These are phyloP conservation scores for Struthidea cinerea DNA, from an alignment of 2,113 vertebrate species.

Conservation along the genomic window DNA sequence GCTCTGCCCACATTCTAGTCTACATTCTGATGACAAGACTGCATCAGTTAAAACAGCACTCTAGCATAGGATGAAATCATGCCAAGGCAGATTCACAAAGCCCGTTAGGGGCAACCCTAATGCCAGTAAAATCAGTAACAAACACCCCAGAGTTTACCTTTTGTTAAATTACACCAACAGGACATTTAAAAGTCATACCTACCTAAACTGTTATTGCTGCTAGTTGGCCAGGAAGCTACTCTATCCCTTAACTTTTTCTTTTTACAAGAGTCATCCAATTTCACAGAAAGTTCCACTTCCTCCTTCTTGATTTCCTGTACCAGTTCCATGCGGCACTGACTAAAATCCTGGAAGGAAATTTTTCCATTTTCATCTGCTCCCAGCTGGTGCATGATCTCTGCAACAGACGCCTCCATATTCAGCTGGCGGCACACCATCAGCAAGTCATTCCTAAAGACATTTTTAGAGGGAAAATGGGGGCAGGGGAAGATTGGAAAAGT, in stretches of 20 bases:
- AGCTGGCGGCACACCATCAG: constrained; percentile 82
- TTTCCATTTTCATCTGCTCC: constrained; percentile 80
- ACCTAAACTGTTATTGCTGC: constrained; percentile 82
- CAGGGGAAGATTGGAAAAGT: background rate
- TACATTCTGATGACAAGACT: background rate
- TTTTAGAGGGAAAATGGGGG: background rate
- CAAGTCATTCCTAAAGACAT: constrained; percentile 78
- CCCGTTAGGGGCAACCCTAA: background rate
- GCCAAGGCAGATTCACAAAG: background rate
- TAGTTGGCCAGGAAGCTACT: constrained; percentile 77
- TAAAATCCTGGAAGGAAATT: constrained; percentile 84
- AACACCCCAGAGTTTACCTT: background rate
- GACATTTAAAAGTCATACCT: constrained; percentile 42
- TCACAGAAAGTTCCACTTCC: constrained; percentile 76
- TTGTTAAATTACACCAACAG: background rate
- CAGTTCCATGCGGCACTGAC: constrained; percentile 78
- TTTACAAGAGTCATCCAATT: constrained; percentile 67
- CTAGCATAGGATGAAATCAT: background rate
- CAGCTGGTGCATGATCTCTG: constrained; percentile 83
- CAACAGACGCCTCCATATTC: constrained; percentile 82
- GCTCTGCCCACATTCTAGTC: background rate
- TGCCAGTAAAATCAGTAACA: background rate
- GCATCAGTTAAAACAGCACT: background rate
- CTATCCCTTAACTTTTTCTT: constrained; percentile 70
- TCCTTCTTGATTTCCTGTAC: constrained; percentile 81